A percentile compares a stretch with the other conserved stretches of the same genome.
Evolutionary conservation across 2,113 vertebrate species (phyloP).

Genomic region (Coturnix japonica): DNA sequence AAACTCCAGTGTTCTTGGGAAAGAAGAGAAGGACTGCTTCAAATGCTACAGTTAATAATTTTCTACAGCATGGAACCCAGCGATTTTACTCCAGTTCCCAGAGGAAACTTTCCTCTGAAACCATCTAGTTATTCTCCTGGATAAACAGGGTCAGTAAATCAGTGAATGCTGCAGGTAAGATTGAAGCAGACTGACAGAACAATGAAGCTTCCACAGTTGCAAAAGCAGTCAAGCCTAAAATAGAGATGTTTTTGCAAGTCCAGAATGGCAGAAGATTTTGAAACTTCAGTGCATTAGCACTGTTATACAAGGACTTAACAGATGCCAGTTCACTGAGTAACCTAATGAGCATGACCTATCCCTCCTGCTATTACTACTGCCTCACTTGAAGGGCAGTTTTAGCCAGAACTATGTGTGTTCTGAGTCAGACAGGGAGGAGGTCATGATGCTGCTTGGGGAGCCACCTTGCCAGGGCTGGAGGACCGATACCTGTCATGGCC

Average conservation of each 20-base stretch:
- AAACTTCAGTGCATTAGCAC: background rate
- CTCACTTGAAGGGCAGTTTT: slow-evolving; percentile 28
- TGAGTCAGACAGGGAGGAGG: background rate
- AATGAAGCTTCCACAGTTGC: background rate
- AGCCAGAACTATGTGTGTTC: background rate
- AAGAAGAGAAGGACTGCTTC: background rate
- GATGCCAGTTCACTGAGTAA: slow-evolving; percentile 15
- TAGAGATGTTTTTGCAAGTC: background rate
- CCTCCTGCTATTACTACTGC: background rate
- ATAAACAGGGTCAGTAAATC: slow-evolving; percentile 2
- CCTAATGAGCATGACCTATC: background rate
- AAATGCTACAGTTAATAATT: background rate
- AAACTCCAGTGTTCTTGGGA: background rate
- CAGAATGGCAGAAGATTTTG: background rate
- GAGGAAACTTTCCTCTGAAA: background rate
- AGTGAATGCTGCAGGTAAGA: background rate
- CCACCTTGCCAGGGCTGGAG: background rate
- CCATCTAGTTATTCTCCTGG: background rate
- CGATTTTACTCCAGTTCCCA: background rate
- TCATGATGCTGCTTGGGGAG: background rate
- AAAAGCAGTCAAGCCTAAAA: background rate
- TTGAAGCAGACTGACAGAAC: background rate
- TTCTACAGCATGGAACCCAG: background rate
- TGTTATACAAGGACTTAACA: background rate
- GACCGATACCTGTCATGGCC: background rate